Evolutionary conservation across 53 echinoderm and acorn worm species (phyloP).

Genomic region (Zoroaster sp.): DNA sequence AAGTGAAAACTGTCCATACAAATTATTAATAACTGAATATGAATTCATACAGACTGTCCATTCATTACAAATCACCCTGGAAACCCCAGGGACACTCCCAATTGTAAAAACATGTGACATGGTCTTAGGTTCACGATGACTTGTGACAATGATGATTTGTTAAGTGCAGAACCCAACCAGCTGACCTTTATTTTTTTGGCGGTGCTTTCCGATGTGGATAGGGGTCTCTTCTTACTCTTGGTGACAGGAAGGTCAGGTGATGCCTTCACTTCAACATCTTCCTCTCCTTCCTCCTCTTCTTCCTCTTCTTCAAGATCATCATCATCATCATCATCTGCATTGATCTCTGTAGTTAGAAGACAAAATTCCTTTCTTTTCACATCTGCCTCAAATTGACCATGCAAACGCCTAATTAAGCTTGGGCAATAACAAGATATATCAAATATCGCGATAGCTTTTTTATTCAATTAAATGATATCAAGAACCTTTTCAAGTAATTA

Average conservation of each 20-base stretch:
- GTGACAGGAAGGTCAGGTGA: neutral
- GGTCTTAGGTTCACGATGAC: neutral
- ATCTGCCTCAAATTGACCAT: too few relatives aligned
- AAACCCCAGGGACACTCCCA: too few relatives aligned
- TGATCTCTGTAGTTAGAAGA: slow-evolving; percentile 16
- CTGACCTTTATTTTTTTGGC: slow-evolving; percentile 25
- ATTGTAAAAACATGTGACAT: neutral
- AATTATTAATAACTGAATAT: too few relatives aligned
- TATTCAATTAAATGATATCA: neutral
- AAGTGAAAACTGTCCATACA: too few relatives aligned
- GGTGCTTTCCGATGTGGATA: slow-evolving; percentile 22
- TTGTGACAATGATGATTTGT: neutral
- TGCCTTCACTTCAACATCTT: neutral
- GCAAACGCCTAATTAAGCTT: neutral
- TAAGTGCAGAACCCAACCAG: too few relatives aligned
- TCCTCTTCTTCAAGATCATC: neutral
- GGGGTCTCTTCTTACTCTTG: slow-evolving; percentile 44
- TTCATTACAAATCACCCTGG: too few relatives aligned
- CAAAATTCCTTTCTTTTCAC: neutral
- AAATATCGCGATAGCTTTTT: neutral
- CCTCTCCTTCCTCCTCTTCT: slow-evolving; percentile 23
- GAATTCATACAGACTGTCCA: too few relatives aligned
- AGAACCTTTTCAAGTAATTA: neutral
- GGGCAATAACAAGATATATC: neutral
- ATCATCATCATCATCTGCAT: neutral